phyloP scores from a whole-genome alignment of 1,140 invertebrate species.

The Ctenoplectra terminalis region DNA sequence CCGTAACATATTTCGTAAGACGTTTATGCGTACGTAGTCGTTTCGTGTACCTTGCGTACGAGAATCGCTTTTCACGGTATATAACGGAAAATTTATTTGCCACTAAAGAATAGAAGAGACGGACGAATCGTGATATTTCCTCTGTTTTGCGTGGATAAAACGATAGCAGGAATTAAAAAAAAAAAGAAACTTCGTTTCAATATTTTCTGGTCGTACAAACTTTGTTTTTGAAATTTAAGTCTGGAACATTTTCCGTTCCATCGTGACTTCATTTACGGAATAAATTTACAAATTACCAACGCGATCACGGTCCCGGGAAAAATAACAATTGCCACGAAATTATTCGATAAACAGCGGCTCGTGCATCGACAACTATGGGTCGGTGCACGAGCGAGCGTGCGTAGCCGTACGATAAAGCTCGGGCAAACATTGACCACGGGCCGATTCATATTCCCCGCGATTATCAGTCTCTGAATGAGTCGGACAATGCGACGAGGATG shows the following conservation, averaged over 20 bases:
- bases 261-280: neutral
- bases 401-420: constrained; percentile 43
- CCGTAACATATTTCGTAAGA: neutral
- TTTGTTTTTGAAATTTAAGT: neutral
- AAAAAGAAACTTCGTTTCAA: too few species aligned
- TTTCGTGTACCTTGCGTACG: too few species aligned
- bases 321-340: neutral
- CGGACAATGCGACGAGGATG: constrained; percentile 27
- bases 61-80: too few species aligned
- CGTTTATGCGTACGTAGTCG: too few species aligned
- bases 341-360: neutral
- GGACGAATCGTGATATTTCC: too few species aligned
- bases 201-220: too few species aligned
- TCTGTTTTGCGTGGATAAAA: too few species aligned
- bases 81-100: too few species aligned
- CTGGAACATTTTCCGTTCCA: too few species aligned
- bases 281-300: constrained; percentile 5
- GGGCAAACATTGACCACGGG: constrained; percentile 31
- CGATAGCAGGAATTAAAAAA: neutral
- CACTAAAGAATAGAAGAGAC: too few species aligned
- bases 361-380: neutral
- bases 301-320: neutral
- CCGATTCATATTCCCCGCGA: constrained; percentile 53
- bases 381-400: neutral
- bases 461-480: constrained; percentile 59